These are phyloP conservation scores for Heliconius hermathena DNA, from an alignment of 1,140 invertebrate genomes.

Conservation along the genomic window DNA sequence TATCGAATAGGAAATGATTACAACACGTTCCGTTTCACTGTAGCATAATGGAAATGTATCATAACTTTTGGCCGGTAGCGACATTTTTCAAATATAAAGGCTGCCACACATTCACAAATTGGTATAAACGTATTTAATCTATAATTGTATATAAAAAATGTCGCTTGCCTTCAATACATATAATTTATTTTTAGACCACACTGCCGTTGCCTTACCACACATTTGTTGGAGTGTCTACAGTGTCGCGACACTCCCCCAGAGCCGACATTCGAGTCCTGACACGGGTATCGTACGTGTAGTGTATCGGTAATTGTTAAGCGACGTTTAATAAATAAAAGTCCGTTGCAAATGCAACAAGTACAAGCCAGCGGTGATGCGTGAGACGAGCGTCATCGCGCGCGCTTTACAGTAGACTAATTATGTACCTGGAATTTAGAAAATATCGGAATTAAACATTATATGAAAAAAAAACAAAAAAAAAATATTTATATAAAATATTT, in stretches of 20 bases:
- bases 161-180: conserved; percentile 41
- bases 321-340: conserved; percentile 38
- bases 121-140: conserved; percentile 3
- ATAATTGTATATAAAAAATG: conserved; percentile 39
- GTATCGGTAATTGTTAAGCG: conserved; percentile 4
- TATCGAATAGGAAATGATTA: conserved; percentile 61
- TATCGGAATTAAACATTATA: background rate
- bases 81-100: conserved; percentile 39
- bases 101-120: conserved; percentile 29
- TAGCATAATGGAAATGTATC: conserved; percentile 61
- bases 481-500: too few species aligned
- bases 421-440: conserved; percentile 46
- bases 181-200: conserved; percentile 40
- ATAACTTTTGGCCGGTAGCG: conserved; percentile 37
- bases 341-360: conserved; percentile 41
- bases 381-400: conserved; percentile 1
- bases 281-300: background rate
- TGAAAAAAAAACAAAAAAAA: too few species aligned
- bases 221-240: background rate
- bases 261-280: background rate
- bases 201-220: conserved; percentile 43
- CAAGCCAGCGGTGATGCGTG: conserved; percentile 51
- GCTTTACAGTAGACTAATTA: conserved; percentile 23
- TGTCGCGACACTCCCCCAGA: background rate
- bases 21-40: conserved; percentile 49